phyloP scores from a whole-genome alignment of 2,888 invertebrate species.

The Drosophila putrida region DNA sequence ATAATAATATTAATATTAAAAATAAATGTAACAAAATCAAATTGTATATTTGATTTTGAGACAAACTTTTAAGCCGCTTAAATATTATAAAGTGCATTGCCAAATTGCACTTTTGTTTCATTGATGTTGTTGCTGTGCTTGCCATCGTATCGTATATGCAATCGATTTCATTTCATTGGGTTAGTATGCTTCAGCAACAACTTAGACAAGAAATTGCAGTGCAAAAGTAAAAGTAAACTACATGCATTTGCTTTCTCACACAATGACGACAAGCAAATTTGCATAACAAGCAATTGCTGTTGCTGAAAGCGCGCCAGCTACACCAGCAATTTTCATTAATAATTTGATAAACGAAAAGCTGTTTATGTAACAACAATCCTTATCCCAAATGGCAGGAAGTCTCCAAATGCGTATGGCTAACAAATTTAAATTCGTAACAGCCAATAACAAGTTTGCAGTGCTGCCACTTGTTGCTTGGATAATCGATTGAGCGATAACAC shows the following conservation, averaged over 20 bases:
- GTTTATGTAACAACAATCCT: slow-evolving; percentile 41
- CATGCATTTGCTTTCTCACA: slow-evolving; percentile 66
- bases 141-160: slow-evolving; percentile 9
- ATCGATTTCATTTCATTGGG: slow-evolving; percentile 52
- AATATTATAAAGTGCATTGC: slow-evolving; percentile 9
- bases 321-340: slow-evolving; percentile 48
- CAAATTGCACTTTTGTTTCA: slow-evolving; percentile 25
- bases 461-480: slow-evolving; percentile 9
- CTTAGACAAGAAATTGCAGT: slow-evolving; percentile 31
- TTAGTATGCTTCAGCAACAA: slow-evolving; percentile 50
- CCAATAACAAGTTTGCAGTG: background rate
- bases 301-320: slow-evolving; percentile 4
- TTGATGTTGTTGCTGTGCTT: slow-evolving; percentile 1
- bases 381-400: slow-evolving; percentile 44
- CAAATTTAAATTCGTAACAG: slow-evolving; percentile 18
- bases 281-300: slow-evolving; percentile 60
- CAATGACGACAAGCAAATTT: slow-evolving; percentile 33
- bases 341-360: slow-evolving; percentile 45
- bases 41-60: slow-evolving; percentile 42
- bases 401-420: background rate
- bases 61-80: slow-evolving; percentile 33
- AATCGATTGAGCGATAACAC: slow-evolving; percentile 21
- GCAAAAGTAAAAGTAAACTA: slow-evolving; percentile 73
- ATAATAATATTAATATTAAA: background rate
- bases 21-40: slow-evolving; percentile 6